Percentiles rank a stretch among this genome's conserved stretches.
Evolutionary conservation across 2,797 vertebrate genomes (phyloP).

Genomic region (Falco berigora): DNA sequence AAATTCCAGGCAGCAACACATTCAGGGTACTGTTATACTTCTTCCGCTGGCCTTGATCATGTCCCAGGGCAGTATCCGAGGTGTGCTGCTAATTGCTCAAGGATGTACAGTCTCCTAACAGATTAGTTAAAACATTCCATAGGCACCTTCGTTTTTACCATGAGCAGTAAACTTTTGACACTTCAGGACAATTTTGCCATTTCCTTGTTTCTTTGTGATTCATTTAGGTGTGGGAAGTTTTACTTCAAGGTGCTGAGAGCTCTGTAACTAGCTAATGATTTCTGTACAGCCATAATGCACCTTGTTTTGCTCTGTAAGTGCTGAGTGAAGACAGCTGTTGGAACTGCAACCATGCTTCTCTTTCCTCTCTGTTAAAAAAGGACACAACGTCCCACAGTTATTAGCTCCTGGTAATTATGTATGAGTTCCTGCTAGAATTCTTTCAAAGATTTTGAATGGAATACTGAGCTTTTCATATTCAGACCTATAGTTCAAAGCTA

Average conservation of each 20-base stretch:
- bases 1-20: background rate
- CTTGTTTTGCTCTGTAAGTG: background rate
- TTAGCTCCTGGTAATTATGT: background rate
- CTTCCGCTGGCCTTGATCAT: background rate
- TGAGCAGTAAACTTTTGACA: constrained; percentile 28
- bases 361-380: background rate
- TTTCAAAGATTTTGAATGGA: background rate
- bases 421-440: background rate
- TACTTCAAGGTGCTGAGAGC: background rate
- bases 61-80: background rate
- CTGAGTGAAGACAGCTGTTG: background rate
- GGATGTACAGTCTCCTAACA: background rate
- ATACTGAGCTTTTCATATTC: background rate
- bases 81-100: background rate
- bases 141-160: background rate
- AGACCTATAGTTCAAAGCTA: background rate
- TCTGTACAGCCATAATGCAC: background rate
- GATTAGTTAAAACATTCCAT: constrained; percentile 16
- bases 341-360: background rate
- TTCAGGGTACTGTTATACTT: background rate
- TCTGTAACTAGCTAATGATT: background rate
- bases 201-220: constrained; percentile 47
- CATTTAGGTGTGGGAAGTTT: background rate
- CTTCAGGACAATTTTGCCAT: background rate
- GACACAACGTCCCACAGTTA: background rate